Base-by-base conservation (phyloP, 2,797 vertebrate genomes). In the Peromyscus melanophrys region DNA sequence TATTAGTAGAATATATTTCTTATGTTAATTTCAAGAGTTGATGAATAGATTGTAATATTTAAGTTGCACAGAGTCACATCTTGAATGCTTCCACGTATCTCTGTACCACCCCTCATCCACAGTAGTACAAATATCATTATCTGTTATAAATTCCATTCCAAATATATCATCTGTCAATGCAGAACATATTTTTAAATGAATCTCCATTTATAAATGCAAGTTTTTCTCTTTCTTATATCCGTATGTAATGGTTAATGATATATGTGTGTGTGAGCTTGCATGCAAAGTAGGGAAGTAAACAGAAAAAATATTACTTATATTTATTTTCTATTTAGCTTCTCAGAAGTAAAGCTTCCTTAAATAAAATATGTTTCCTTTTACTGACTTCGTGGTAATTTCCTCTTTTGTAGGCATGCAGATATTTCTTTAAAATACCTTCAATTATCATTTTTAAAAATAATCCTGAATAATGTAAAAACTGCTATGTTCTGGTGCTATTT, bases 401-500 rank as follows among this genome's bases (percentile, higher is more conserved):
- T 6, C n/a, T 9, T 88, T 3, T 76, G 12, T 91, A 43, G 29
- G 10, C 1, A 75, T 29, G 61, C 3, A 71, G 11, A 57, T 43
- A 92, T 7, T 76, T 93, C 17, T 89, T 94, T 71, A 89, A 31
- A 4, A 73, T 75, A 89, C 57, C 71, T 83, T 95, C n/a, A 57
- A 37, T 61, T 83, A 84, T 86, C 59, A 65, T 23, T 21, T 75
- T 90, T 37, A 76, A 83, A 76, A 85, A 67, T 40, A 75, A 49
- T 57, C 0, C 43, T 76, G 57, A 75, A 71, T 90, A 81, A 23
- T 83, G 43, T 49, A 78, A 40, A 80, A 90, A 85, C 34, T 52
- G 0, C 6, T 76, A 0, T 76, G 3, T 4, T 94, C 4, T 14
- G 76, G 12, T 16, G 84, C 1, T 73, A 80, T 57, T 96, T 43